phyloP scores from a whole-genome alignment of 35 echinoderm and acorn worm species.

The Lytechinus variegatus region DNA sequence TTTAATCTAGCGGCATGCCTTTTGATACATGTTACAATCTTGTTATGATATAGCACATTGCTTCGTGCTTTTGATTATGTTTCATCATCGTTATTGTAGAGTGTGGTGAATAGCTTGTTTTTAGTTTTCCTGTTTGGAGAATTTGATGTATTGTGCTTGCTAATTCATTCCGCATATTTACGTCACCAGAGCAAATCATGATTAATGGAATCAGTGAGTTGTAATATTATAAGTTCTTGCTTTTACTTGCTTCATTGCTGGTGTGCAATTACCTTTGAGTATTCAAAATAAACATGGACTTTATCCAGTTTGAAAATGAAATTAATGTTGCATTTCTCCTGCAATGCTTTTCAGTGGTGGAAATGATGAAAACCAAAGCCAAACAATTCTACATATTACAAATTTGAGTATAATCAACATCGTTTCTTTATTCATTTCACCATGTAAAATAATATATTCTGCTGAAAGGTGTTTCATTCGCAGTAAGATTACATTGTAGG shows the following conservation, averaged over 20 bases:
- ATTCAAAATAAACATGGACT: neutral
- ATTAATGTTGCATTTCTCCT: neutral
- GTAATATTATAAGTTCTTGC: neutral
- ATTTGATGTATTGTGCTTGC: no score
- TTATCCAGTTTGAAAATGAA: neutral
- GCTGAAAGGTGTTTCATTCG: no score
- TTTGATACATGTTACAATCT: neutral
- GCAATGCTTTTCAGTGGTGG: neutral
- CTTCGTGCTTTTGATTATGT: neutral
- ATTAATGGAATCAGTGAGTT: neutral
- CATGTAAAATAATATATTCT: no score
- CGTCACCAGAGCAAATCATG: neutral
- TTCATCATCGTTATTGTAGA: neutral
- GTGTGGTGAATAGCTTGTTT: neutral
- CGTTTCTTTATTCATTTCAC: no score
- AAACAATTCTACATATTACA: neutral
- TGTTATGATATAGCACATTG: neutral
- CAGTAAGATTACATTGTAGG: no score
- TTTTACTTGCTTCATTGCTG: neutral
- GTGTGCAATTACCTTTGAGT: neutral
- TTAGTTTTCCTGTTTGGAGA: neutral
- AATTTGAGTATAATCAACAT: no score
- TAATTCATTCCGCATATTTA: neutral
- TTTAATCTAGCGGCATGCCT: neutral
- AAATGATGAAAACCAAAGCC: neutral